Conservation (phyloP, 2,888 invertebrate genomes). For the Xestia ashworthii region DNA sequence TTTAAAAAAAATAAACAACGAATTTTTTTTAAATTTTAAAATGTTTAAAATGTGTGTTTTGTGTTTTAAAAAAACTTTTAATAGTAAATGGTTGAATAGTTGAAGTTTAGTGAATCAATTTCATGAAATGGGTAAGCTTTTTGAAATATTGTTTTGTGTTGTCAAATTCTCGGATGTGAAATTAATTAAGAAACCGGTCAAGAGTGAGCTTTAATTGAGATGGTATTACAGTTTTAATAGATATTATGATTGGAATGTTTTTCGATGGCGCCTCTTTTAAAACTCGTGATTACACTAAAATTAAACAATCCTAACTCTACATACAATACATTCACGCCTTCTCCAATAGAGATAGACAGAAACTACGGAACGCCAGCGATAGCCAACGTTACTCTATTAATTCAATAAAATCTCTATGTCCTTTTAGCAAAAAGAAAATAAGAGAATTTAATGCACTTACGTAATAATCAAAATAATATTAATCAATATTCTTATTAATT, state of each 20-base stretch:
- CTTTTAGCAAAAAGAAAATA: too few relatives aligned
- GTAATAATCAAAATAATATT: too few relatives aligned
- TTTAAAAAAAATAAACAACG: too few relatives aligned
- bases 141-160: not conserved
- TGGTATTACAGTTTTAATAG: conserved; percentile 14
- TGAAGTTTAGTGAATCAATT: conserved; percentile 22
- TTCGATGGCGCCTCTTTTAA: conserved; percentile 31
- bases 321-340: not conserved
- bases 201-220: not conserved
- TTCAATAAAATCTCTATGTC: too few relatives aligned
- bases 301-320: not conserved
- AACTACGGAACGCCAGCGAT: not conserved
- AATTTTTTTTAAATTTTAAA: too few relatives aligned
- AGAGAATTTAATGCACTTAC: too few relatives aligned
- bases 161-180: not conserved
- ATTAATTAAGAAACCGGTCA: conserved; percentile 7
- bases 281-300: not conserved
- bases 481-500: not conserved
- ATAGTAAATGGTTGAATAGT: conserved; percentile 24
- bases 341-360: not conserved
- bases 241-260: not conserved
- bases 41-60: not conserved
- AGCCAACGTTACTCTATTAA: not conserved
- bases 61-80: conserved; percentile 1
- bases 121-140: conserved; percentile 41